A percentile compares a stretch with the other conserved stretches of the same genome.
Conservation (phyloP, 2,113 vertebrate species). For the Nestor notabilis region DNA sequence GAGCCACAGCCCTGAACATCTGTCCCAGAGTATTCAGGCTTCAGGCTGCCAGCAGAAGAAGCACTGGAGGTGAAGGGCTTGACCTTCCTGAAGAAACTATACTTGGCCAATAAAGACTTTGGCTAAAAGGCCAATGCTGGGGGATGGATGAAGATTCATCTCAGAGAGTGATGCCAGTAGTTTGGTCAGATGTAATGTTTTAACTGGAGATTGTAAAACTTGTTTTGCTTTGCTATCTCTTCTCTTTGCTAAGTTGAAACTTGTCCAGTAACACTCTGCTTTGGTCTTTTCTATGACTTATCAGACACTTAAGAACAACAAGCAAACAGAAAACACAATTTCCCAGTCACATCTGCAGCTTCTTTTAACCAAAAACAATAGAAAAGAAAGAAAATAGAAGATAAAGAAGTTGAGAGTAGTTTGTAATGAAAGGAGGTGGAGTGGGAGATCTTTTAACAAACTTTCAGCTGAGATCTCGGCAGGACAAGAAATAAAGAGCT, state of each 20-base stretch:
- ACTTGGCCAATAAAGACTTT: not conserved
- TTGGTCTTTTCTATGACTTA: not conserved
- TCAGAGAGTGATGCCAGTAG: not conserved
- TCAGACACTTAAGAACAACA: not conserved
- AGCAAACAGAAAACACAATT: not conserved
- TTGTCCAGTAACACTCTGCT: not conserved
- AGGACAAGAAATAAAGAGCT: not conserved
- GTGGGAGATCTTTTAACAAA: not conserved
- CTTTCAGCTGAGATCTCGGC: not conserved
- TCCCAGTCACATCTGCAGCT: not conserved
- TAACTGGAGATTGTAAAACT: not conserved
- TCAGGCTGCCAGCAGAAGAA: not conserved
- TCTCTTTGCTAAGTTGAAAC: not conserved
- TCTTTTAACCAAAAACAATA: not conserved
- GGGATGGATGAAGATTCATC: not conserved
- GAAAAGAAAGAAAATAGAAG: not conserved
- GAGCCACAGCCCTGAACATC: not conserved
- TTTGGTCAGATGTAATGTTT: not conserved
- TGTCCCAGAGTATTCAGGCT: slow-evolving; percentile 6
- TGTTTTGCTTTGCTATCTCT: not conserved
- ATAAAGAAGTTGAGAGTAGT: not conserved
- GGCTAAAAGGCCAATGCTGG: not conserved
- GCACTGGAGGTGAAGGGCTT: not conserved
- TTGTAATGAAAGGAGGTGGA: not conserved
- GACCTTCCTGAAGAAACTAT: slow-evolving; percentile 19